Percentiles rank a stretch among this genome's conserved stretches.
Evolutionary conservation across 2,113 vertebrate species (phyloP).

Genomic region (Sceloporus tristichus): DNA sequence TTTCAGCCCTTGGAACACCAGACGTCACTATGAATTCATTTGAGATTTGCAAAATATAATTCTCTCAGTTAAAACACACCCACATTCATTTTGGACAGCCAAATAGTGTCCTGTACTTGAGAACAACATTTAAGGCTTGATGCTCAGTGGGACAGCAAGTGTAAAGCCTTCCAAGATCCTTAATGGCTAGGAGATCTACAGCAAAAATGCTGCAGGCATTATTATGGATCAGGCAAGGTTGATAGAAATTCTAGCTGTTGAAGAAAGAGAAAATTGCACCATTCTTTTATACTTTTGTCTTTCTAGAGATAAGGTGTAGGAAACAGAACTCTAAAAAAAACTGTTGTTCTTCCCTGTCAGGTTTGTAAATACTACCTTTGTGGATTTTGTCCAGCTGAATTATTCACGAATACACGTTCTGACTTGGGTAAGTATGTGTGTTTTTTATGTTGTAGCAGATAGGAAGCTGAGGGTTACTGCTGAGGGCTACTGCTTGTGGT

Average conservation of each 20-base stretch:
- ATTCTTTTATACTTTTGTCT: background rate
- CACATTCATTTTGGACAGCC: background rate
- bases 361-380: slow-evolving; percentile 98
- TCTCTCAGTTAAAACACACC: background rate
- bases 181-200: background rate
- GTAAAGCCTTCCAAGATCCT: background rate
- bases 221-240: background rate
- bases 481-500: too few species aligned
- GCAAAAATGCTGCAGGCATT: background rate
- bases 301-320: background rate
- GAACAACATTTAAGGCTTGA: background rate
- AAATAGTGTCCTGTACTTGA: background rate
- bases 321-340: background rate
- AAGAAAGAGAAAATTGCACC: background rate
- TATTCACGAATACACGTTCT: slow-evolving; percentile 98
- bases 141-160: background rate
- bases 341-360: slow-evolving; percentile 70
- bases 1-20: background rate
- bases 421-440: slow-evolving; percentile 89
- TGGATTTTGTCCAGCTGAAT: slow-evolving; percentile 97
- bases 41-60: background rate
- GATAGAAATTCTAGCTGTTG: background rate
- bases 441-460: slow-evolving; percentile 25
- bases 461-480: background rate
- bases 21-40: background rate